phyloP scores from a whole-genome alignment of 2,888 invertebrate species.

The Halictus quadricinctus region DNA sequence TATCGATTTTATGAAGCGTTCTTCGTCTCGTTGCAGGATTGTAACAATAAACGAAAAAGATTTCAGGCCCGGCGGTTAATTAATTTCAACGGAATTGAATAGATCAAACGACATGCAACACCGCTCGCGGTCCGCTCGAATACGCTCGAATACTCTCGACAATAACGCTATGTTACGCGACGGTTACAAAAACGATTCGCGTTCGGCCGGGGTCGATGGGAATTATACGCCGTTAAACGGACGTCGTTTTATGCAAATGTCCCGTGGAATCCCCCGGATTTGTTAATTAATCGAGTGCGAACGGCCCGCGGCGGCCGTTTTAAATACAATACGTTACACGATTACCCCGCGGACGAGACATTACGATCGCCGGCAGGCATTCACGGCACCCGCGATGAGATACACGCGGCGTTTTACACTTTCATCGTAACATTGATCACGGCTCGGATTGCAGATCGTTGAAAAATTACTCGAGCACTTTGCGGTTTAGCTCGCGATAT shows the following conservation, averaged over 20 bases:
- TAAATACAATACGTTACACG: conserved; percentile 28
- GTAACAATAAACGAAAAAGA: background rate
- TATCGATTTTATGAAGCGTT: background rate
- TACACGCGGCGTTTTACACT: conserved; percentile 6
- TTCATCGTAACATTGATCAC: background rate
- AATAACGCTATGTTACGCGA: conserved; percentile 7
- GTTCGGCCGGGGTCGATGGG: background rate
- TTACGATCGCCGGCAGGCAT: background rate
- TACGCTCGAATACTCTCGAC: conserved; percentile 1
- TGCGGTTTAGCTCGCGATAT: background rate
- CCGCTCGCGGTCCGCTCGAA: conserved; percentile 12
- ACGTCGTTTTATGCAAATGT: conserved; percentile 39
- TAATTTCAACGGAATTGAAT: background rate
- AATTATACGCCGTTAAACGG: conserved; percentile 42
- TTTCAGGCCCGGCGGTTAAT: background rate
- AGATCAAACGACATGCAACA: conserved; percentile 32
- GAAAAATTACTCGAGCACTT: background rate
- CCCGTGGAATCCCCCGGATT: conserved; percentile 13
- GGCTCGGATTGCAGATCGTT: background rate
- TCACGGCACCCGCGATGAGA: background rate
- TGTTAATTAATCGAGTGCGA: conserved; percentile 51
- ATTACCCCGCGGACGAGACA: background rate
- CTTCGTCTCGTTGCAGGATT: background rate
- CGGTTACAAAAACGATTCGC: conserved; percentile 16
- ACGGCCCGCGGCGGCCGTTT: conserved; percentile 20